Evolutionary conservation across 2,888 invertebrate species (phyloP).

Genomic region (Tridacna gigas): DNA sequence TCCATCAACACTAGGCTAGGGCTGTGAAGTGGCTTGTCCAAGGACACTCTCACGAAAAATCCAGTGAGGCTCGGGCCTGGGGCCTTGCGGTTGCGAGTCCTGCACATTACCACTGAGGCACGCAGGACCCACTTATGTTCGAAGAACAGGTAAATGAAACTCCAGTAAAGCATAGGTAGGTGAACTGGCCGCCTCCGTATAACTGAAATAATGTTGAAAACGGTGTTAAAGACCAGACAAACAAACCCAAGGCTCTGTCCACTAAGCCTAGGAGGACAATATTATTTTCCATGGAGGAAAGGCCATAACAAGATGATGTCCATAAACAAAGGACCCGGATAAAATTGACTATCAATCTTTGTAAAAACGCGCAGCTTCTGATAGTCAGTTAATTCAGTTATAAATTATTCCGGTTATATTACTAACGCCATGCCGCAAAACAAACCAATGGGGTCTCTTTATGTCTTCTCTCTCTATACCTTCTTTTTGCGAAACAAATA

Average conservation of each 20-base stretch:
- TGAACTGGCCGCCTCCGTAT: neutral
- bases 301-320: neutral
- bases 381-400: constrained; percentile 11
- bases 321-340: constrained; percentile 19
- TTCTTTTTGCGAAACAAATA: neutral
- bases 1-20: too few species aligned
- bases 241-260: neutral
- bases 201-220: neutral
- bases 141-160: too few species aligned
- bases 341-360: constrained; percentile 12
- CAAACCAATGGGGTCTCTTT: constrained; percentile 19
- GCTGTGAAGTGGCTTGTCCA: too few species aligned
- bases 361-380: constrained; percentile 13
- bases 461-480: neutral
- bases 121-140: too few species aligned
- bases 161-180: neutral
- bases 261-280: too few species aligned
- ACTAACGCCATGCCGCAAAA: neutral
- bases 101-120: too few species aligned
- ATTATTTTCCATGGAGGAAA: too few species aligned
- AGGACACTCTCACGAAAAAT: too few species aligned
- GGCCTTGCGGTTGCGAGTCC: too few species aligned
- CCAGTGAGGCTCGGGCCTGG: too few species aligned
- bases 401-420: constrained; percentile 23
- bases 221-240: neutral